phyloP scores from a whole-genome alignment of 2,797 vertebrate species.

The Heterohyrax brucei region DNA sequence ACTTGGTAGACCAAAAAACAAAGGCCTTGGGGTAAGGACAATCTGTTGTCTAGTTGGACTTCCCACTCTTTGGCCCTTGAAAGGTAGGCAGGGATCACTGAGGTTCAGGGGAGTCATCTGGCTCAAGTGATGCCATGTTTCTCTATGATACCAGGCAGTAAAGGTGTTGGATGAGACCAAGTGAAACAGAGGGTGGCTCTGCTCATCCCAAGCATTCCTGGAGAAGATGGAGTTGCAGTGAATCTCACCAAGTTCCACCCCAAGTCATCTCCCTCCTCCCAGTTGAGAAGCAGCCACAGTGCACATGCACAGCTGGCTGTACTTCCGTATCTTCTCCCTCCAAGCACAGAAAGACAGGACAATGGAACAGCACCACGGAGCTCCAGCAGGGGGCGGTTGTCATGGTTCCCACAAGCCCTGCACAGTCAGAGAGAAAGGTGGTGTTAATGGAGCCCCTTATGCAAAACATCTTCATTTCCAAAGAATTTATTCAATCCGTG shows the following conservation, averaged over 20 bases:
- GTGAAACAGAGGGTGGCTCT: neutral
- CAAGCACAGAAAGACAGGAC: neutral
- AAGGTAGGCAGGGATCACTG: neutral
- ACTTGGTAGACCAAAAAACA: neutral
- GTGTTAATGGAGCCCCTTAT: neutral
- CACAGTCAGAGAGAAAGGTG: neutral
- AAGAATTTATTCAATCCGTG: neutral
- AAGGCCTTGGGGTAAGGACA: too few species aligned
- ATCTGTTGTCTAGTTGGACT: too few species aligned
- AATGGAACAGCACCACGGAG: neutral
- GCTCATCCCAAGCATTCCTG: neutral
- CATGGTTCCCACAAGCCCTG: neutral
- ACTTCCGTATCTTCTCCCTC: neutral
- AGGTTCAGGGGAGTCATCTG: neutral
- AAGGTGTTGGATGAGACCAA: neutral
- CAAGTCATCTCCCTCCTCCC: neutral
- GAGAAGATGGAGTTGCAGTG: neutral
- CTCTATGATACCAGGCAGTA: neutral
- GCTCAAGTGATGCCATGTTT: neutral
- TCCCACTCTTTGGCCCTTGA: neutral
- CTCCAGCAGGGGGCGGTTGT: accelerated
- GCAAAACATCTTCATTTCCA: neutral
- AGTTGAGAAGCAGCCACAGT: neutral
- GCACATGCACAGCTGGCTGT: neutral
- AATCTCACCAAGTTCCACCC: neutral